phyloP scores from a whole-genome alignment of 2,113 vertebrate species.

The Zapornia atra region DNA sequence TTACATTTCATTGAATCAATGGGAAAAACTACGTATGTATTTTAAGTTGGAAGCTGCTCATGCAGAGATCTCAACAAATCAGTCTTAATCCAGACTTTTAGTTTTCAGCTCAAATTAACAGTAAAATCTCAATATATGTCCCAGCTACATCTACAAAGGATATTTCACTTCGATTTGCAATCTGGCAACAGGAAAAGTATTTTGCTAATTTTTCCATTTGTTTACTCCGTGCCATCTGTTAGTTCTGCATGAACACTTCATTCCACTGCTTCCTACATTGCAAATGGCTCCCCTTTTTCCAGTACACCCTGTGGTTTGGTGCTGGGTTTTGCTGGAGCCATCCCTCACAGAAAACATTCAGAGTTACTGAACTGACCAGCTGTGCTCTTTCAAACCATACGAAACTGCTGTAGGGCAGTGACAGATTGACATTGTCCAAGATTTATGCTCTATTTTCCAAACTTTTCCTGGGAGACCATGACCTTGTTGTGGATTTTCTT shows the following conservation, averaged over 20 bases:
- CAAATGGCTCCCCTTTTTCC: neutral
- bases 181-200: neutral
- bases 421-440: neutral
- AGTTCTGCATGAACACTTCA: neutral
- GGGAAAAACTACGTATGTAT: neutral
- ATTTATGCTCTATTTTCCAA: constrained; percentile 16
- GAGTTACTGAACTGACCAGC: neutral
- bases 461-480: neutral
- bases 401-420: constrained; percentile 10
- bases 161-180: neutral
- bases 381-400: neutral
- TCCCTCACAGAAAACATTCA: neutral
- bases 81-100: neutral
- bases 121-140: neutral
- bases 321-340: neutral
- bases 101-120: neutral
- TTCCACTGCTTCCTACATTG: neutral
- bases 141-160: neutral
- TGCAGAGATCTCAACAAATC: neutral
- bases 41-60: neutral
- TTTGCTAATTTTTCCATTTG: constrained; percentile 16
- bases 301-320: neutral
- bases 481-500: constrained; percentile 14
- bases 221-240: constrained; percentile 18
- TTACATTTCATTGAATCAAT: no score